Evolutionary conservation across 1,140 invertebrate genomes (phyloP).

Genomic region (Limonius californicus): DNA sequence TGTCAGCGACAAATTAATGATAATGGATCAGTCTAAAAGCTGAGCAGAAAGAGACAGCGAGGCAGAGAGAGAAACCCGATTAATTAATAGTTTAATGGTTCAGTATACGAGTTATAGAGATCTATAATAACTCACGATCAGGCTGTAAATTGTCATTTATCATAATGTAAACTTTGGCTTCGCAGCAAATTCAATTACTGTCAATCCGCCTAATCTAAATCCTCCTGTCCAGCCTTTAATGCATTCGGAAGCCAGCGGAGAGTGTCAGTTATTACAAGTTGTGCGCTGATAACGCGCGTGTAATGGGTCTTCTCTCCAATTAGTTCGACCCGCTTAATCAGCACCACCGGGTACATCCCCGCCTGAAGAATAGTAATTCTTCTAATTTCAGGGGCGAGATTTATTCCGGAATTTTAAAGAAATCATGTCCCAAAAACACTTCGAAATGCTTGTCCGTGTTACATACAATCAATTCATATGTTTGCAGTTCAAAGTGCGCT

Average conservation of each 20-base stretch:
- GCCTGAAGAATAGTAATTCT: too few species aligned
- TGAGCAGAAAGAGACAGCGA: neutral
- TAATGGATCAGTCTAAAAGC: conserved; percentile 15
- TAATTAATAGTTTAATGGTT: conserved; percentile 37
- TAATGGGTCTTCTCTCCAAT: neutral
- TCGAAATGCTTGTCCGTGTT: too few species aligned
- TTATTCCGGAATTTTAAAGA: too few species aligned
- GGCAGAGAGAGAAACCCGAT: conserved; percentile 20
- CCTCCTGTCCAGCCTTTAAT: conserved; percentile 12
- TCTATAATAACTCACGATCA: conserved; percentile 34
- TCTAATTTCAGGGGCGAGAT: too few species aligned
- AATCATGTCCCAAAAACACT: too few species aligned
- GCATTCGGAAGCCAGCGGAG: conserved; percentile 4
- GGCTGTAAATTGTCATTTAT: conserved; percentile 37
- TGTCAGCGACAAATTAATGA: conserved; percentile 13
- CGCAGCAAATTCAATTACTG: conserved; percentile 38
- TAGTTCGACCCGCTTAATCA: neutral
- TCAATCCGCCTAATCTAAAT: conserved; percentile 18
- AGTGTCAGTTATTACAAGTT: conserved; percentile 13
- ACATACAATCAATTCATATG: too few species aligned
- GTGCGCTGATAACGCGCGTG: neutral
- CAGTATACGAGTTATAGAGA: conserved; percentile 28
- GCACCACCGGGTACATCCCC: too few species aligned
- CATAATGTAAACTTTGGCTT: conserved; percentile 35
- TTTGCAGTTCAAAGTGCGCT: too few species aligned